phyloP scores from a whole-genome alignment of 2,888 invertebrate species.

The Flexamia atlantica region DNA sequence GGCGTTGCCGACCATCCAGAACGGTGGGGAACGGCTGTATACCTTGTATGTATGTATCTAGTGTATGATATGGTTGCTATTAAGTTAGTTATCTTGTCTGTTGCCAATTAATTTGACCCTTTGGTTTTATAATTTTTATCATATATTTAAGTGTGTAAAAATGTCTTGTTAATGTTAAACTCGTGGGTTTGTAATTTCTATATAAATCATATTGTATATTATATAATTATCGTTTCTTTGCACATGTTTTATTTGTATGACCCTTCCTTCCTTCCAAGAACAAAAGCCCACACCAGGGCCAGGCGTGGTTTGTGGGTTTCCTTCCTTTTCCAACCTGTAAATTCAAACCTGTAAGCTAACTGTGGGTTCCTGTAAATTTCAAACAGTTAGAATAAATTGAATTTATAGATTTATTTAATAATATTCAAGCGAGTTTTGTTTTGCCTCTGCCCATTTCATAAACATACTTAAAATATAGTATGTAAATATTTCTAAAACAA shows the following conservation, averaged over 20 bases:
- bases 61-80: conserved; percentile 53
- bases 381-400: no score
- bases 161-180: conserved; percentile 55
- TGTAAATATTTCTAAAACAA: no score
- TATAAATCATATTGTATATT: conserved; percentile 55
- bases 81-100: conserved; percentile 15
- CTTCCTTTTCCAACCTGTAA: no score
- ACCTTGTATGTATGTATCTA: conserved; percentile 55
- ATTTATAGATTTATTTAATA: no score
- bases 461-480: background rate
- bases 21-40: background rate
- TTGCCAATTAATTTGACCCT: conserved; percentile 27
- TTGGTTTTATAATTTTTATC: conserved; percentile 57
- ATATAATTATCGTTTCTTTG: conserved; percentile 38
- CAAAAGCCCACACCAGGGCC: no score
- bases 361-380: no score
- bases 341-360: no score
- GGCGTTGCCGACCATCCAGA: background rate
- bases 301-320: no score
- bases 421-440: background rate
- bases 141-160: conserved; percentile 53
- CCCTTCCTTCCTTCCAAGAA: background rate
- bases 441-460: background rate
- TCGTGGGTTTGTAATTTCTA: conserved; percentile 57
- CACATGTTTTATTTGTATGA: conserved; percentile 27